Percentiles rank a stretch among this genome's conserved stretches.
These are phyloP conservation scores for Epinephelus coioides DNA, from an alignment of 2,797 vertebrate species.

Conservation along the genomic window DNA sequence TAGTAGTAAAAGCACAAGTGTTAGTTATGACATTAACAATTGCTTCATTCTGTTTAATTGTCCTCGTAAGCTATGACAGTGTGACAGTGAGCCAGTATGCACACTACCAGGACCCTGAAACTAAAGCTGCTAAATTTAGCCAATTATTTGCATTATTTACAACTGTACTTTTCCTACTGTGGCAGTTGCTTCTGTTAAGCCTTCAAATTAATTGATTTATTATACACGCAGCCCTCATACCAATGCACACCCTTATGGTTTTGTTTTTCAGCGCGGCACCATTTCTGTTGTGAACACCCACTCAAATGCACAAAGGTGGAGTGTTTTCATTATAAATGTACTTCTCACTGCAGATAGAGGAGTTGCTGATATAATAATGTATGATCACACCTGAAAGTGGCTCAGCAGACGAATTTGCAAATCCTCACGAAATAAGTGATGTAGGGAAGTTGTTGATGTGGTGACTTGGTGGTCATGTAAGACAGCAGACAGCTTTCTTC, in stretches of 20 bases:
- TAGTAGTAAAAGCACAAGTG: too few species aligned
- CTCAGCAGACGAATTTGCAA: not conserved
- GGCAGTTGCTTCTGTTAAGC: conserved; percentile 2
- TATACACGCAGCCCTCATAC: too few species aligned
- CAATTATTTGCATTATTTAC: not conserved
- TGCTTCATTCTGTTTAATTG: too few species aligned
- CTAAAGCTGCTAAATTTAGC: not conserved
- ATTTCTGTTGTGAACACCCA: not conserved
- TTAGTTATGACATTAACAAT: not conserved
- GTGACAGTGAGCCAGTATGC: not conserved
- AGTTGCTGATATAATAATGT: not conserved
- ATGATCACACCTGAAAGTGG: not conserved
- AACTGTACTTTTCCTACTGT: not conserved
- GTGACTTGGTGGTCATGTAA: not conserved
- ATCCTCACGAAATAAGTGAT: not conserved
- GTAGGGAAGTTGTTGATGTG: not conserved
- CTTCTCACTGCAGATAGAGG: not conserved
- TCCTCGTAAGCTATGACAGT: not conserved
- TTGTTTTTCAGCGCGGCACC: not conserved
- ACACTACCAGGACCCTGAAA: conserved; percentile 1
- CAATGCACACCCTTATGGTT: not conserved
- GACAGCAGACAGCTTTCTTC: not conserved
- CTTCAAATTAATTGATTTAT: not conserved
- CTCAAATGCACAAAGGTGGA: not conserved
- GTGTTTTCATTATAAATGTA: not conserved